Conservation (phyloP, 2,888 invertebrate genomes). For the Phalangium opilio region DNA sequence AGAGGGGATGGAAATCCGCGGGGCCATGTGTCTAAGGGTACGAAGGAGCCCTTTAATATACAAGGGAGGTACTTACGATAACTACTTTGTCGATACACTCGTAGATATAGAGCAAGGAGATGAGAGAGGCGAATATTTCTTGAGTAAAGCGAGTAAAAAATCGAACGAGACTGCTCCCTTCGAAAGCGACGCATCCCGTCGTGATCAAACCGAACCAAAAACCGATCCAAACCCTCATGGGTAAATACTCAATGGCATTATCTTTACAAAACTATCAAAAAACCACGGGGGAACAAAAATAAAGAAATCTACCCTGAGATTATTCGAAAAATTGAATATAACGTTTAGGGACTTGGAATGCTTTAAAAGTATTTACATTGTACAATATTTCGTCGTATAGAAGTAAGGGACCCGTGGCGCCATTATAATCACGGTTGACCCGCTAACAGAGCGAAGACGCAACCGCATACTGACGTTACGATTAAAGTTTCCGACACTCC, state of each 20-base stretch:
- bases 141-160: conserved; percentile 87
- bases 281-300: conserved; percentile 12
- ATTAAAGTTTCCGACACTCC: conserved; percentile 87
- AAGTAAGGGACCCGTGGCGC: conserved; percentile 84
- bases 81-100: conserved; percentile 66
- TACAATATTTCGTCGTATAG: conserved; percentile 89
- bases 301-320: conserved; percentile 1
- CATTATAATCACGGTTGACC: conserved; percentile 95
- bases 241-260: conserved; percentile 64
- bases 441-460: conserved; percentile 69
- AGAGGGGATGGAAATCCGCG: too few relatives aligned
- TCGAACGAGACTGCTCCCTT: conserved; percentile 82
- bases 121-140: conserved; percentile 91
- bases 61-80: background rate
- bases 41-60: too few relatives aligned
- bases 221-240: conserved; percentile 80
- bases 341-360: background rate
- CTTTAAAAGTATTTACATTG: conserved; percentile 31
- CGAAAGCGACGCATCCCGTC: conserved; percentile 63
- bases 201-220: conserved; percentile 79
- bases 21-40: too few relatives aligned
- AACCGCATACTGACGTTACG: conserved; percentile 60
- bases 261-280: conserved; percentile 55
- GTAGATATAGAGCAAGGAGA: conserved; percentile 86
- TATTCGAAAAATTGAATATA: background rate